phyloP scores from a whole-genome alignment of 2,797 vertebrate genomes.

The Sebastes glaucus region DNA sequence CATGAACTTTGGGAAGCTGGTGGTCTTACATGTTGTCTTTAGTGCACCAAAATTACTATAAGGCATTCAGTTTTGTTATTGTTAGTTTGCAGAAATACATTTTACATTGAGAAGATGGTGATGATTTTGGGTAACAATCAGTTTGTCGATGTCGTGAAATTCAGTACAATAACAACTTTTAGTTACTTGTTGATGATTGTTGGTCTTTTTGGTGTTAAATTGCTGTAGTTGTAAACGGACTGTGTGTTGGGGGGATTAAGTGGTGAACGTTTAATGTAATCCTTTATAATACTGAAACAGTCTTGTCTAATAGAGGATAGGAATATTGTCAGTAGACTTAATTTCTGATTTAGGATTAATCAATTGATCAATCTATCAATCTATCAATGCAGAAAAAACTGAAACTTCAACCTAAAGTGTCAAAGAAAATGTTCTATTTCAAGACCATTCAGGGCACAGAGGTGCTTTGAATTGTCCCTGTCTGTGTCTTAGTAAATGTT shows the following conservation, averaged over 20 bases:
- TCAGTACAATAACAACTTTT: neutral
- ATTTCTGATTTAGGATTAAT: neutral
- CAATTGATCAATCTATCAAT: neutral
- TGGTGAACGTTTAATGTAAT: neutral
- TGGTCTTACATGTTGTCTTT: neutral
- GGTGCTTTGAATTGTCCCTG: neutral
- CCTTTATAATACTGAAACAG: neutral
- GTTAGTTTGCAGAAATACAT: neutral
- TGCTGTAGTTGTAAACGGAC: neutral
- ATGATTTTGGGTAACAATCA: neutral
- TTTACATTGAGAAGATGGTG: neutral
- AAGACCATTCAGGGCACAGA: too few species aligned
- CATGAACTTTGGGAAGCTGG: neutral
- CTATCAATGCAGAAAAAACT: neutral
- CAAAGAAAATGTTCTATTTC: neutral
- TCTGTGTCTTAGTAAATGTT: constrained; percentile 23
- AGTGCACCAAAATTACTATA: neutral
- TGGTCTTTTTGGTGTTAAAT: too few species aligned
- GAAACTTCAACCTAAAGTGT: neutral
- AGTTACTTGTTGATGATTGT: neutral
- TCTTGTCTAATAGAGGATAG: neutral
- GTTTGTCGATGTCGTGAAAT: neutral
- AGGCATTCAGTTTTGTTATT: neutral
- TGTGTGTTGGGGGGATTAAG: too few species aligned
- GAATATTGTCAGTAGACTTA: neutral